Conservation (phyloP, 2,797 vertebrate species). For the Dipus sagitta region DNA sequence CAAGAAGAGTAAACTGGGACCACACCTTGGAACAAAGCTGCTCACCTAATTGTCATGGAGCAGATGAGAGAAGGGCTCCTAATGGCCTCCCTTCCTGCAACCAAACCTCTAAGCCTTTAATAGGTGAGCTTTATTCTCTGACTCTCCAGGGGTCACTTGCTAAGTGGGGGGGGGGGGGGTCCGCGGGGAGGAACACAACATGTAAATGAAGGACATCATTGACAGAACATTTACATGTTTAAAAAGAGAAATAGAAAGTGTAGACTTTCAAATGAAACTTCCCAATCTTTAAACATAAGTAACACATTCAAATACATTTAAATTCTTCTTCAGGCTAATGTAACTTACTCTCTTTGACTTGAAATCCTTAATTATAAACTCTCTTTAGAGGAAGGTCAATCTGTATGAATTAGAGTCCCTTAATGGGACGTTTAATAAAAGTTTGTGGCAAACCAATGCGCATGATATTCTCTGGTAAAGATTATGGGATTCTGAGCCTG, state of each 20-base stretch:
- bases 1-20: neutral
- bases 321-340: neutral
- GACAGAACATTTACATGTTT: neutral
- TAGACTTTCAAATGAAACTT: slow-evolving; percentile 17
- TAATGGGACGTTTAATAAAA: slow-evolving; percentile 27
- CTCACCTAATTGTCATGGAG: neutral
- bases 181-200: neutral
- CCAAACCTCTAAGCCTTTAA: neutral
- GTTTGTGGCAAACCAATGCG: neutral
- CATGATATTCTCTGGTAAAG: neutral
- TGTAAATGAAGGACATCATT: neutral
- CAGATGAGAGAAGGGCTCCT: neutral
- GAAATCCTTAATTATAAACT: slow-evolving; percentile 2
- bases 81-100: neutral
- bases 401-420: neutral
- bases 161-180: neutral
- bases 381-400: neutral
- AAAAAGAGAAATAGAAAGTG: neutral
- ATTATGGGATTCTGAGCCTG: neutral
- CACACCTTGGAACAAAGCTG: neutral
- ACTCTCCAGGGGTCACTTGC: neutral
- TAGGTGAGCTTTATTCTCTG: no score
- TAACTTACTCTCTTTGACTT: neutral
- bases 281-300: slow-evolving; percentile 1
- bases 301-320: slow-evolving; percentile 46